Conservation (phyloP, 2,888 invertebrate species). For the Phengaris arion region DNA sequence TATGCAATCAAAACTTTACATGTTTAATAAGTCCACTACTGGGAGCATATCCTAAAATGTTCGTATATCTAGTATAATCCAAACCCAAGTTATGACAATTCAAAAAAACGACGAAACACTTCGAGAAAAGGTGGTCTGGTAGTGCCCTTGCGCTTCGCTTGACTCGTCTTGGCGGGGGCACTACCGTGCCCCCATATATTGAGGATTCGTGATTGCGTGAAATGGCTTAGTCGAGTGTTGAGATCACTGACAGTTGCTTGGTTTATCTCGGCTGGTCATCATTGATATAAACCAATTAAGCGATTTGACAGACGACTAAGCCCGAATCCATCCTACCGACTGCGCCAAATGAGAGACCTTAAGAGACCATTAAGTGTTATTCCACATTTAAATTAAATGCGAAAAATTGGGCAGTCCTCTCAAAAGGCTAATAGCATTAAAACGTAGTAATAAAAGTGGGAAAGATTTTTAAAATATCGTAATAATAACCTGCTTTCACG, state of each 20-base stretch:
- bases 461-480: conserved; percentile 11
- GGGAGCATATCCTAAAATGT: too few species aligned
- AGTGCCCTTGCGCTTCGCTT: too few species aligned
- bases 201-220: not conserved
- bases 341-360: not conserved
- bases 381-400: not conserved
- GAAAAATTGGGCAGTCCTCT: not conserved
- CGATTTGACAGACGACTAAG: conserved; percentile 8
- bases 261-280: conserved; percentile 22
- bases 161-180: too few species aligned
- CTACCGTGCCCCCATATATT: not conserved
- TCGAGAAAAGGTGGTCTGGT: too few species aligned
- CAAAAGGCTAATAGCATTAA: conserved; percentile 4
- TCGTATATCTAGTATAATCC: too few species aligned
- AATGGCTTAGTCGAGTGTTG: conserved; percentile 20
- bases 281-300: conserved; percentile 12
- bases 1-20: too few species aligned
- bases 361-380: not conserved
- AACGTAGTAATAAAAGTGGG: conserved; percentile 4
- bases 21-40: too few species aligned
- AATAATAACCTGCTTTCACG: conserved; percentile 20
- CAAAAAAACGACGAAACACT: too few species aligned
- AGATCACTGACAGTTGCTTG: conserved; percentile 17
- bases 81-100: too few species aligned
- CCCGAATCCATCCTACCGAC: not conserved